These are phyloP conservation scores for Tribolium madens DNA, from an alignment of 1,140 invertebrate genomes.

Conservation along the genomic window DNA sequence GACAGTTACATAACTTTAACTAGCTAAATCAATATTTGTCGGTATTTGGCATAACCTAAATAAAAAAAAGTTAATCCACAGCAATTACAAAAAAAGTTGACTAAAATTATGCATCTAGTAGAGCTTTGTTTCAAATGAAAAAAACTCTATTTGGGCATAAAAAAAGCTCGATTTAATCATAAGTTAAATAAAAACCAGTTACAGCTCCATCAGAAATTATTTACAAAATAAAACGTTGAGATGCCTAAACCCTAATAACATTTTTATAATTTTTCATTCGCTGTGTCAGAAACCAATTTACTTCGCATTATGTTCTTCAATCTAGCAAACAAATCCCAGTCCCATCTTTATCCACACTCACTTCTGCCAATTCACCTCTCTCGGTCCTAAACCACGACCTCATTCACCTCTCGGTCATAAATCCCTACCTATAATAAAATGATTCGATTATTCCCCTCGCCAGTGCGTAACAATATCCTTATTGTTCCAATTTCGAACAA, in stretches of 20 bases:
- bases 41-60: too few species aligned
- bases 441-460: not conserved
- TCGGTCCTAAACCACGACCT: not conserved
- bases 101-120: too few species aligned
- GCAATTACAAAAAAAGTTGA: too few species aligned
- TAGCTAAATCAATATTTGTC: too few species aligned
- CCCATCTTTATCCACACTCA: not conserved
- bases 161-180: too few species aligned
- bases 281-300: not conserved
- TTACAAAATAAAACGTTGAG: not conserved
- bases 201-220: not conserved
- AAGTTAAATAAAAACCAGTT: too few species aligned
- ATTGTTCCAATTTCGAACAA: not conserved
- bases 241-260: not conserved
- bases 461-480: not conserved
- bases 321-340: not conserved
- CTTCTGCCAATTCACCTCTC: not conserved
- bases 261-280: not conserved
- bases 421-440: not conserved
- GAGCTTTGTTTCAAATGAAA: too few species aligned
- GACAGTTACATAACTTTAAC: too few species aligned
- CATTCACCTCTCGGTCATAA: not conserved
- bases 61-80: too few species aligned
- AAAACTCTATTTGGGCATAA: too few species aligned
- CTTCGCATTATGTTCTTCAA: not conserved